These are phyloP conservation scores for Lepidotrigona ventralis DNA, from an alignment of 1,140 invertebrate genomes.

Conservation along the genomic window DNA sequence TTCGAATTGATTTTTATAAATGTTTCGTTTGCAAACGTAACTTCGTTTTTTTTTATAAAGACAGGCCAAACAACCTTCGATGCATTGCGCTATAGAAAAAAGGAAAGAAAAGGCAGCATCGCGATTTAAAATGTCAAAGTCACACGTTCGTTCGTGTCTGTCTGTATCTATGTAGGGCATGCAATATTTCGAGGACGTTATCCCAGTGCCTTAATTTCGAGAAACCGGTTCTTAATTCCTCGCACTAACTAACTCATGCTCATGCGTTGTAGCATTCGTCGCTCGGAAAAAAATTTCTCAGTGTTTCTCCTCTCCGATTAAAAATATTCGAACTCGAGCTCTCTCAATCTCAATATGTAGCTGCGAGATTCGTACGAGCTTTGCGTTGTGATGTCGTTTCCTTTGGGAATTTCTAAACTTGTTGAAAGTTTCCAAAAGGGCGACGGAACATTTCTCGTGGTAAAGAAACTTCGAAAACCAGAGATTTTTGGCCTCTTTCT, in stretches of 20 bases:
- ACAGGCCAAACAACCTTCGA: no score
- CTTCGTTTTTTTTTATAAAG: no score
- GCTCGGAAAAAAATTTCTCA: not conserved
- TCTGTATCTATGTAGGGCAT: not conserved
- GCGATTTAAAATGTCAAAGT: not conserved
- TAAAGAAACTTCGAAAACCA: not conserved
- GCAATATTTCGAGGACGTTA: not conserved
- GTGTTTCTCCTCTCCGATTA: no score
- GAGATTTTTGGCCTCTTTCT: not conserved
- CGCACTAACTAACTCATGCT: not conserved
- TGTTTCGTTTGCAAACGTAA: no score
- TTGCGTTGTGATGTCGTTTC: not conserved
- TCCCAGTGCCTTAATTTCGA: not conserved
- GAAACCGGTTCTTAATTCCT: conserved; percentile 5
- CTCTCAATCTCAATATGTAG: not conserved
- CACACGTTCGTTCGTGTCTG: not conserved
- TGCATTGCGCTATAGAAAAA: no score
- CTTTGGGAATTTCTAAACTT: not conserved
- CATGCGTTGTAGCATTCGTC: not conserved
- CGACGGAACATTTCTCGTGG: not conserved
- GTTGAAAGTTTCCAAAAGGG: not conserved
- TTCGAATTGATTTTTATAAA: no score
- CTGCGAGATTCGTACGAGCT: not conserved
- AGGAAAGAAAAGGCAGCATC: not conserved
- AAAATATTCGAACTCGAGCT: not conserved